Percentiles rank a stretch among this genome's conserved stretches.
These are phyloP conservation scores for Lepidotrigona ventralis DNA, from an alignment of 1,140 invertebrate species.

Conservation along the genomic window DNA sequence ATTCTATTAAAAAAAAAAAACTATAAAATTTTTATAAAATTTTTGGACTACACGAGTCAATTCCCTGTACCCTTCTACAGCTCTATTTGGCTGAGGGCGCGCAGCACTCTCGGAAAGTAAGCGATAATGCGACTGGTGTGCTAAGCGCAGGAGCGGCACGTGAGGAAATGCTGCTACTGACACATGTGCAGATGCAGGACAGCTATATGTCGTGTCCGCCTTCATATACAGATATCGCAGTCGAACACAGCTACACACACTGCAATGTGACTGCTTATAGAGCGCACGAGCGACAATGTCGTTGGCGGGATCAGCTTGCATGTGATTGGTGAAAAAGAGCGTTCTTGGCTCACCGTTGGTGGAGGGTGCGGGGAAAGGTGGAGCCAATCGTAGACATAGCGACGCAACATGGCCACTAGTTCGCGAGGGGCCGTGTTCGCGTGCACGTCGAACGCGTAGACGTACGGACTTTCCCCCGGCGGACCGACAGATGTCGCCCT, in stretches of 20 bases:
- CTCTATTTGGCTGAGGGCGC: constrained; percentile 16
- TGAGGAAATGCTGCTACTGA: constrained; percentile 41
- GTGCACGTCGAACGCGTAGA: constrained; percentile 56
- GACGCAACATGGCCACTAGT: constrained; percentile 69
- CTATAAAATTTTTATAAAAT: not conserved
- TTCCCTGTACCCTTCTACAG: constrained; percentile 9
- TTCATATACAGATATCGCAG: not conserved
- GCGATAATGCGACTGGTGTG: constrained; percentile 46
- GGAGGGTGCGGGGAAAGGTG: constrained; percentile 35
- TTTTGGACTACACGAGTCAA: not conserved
- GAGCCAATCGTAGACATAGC: constrained; percentile 56
- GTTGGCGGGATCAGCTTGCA: constrained; percentile 39
- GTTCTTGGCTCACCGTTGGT: constrained; percentile 24
- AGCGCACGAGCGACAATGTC: constrained; percentile 18
- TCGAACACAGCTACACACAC: not conserved
- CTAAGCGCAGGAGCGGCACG: constrained; percentile 41
- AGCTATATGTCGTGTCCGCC: not conserved
- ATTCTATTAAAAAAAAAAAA: not conserved
- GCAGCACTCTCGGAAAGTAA: constrained; percentile 43
- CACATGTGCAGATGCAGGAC: constrained; percentile 16
- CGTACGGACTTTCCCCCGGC: constrained; percentile 45
- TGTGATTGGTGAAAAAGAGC: constrained; percentile 23
- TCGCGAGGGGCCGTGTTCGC: constrained; percentile 62
- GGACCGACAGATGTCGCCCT: constrained; percentile 63
- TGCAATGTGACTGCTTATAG: constrained; percentile 4